Conservation (phyloP, 2,888 invertebrate species). For the Busseola fusca region DNA sequence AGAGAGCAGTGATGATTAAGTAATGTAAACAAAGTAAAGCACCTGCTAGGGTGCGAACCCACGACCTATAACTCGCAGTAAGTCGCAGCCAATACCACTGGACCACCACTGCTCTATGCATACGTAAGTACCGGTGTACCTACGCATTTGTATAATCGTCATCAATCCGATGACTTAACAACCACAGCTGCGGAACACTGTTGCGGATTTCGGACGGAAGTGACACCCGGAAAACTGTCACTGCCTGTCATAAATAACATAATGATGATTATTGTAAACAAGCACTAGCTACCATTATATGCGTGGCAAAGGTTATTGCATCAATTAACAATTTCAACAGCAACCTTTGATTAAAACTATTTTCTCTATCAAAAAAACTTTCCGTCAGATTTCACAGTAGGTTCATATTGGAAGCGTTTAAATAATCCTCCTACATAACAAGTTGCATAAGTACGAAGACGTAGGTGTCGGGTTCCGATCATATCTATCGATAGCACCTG, state of each 20-base stretch:
- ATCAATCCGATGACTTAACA: conserved; percentile 26
- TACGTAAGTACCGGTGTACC: background rate
- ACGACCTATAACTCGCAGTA: background rate
- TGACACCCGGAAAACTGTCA: conserved; percentile 40
- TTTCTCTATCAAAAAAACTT: conserved; percentile 30
- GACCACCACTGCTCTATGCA: background rate
- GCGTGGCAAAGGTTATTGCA: conserved; percentile 45
- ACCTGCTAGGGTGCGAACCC: background rate
- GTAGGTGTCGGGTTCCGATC: conserved; percentile 67
- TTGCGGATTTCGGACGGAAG: conserved; percentile 26
- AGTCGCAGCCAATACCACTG: background rate
- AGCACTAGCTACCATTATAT: conserved; percentile 28
- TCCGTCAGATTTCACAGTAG: conserved; percentile 47
- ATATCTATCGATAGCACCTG: conserved; percentile 78
- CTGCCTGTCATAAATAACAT: conserved; percentile 33
- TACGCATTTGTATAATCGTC: conserved; percentile 12
- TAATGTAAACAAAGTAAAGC: background rate
- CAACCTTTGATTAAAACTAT: conserved; percentile 22
- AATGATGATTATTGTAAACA: conserved; percentile 34
- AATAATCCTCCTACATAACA: conserved; percentile 39
- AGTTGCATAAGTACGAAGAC: conserved; percentile 61
- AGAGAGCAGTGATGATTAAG: background rate
- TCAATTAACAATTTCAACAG: conserved; percentile 45
- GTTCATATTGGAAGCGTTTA: conserved; percentile 44
- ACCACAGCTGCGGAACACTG: conserved; percentile 3